Evolutionary conservation across 2,888 invertebrate genomes (phyloP), one percentile per base, ranked within the genome.

Genomic region (Agelastica alni): DNA sequence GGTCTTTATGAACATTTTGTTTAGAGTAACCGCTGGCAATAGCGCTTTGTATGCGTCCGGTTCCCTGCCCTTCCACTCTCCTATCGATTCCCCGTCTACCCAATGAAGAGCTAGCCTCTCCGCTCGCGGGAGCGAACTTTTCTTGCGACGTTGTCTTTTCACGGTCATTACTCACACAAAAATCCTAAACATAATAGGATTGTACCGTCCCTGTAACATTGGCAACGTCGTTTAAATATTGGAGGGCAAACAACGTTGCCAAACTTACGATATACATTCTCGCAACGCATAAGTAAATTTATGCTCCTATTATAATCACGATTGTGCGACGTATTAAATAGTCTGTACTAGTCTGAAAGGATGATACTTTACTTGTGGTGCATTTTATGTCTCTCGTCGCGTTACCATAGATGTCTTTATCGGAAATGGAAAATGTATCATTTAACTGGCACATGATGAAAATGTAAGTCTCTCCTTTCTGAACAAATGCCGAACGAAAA

Each of bases 11-110:
- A 64, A 59, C 60, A 55, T 53, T 56, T 60, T 58, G 46, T 41
- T 77, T 79, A 80, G 77, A 78, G 77, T 75, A 75, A 79, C 78
- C 79, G 78, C 79, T 80, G 83, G 67, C 78, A 81, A 78, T 75
- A 78, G 67, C 71, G 75, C 69, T 68, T 76, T 76, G 51, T 79
- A 75, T 75, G 74, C 78, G 78, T 78, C 79, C 79, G 76, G 74
- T 79, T 78, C 81, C 80, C 80, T 80, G 66, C 71, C 77, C 75
- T 79, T 79, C 81, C 70, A 70, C 70, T 81, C 80, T 79, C 77
- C 81, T 83, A 85, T 84, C 83, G 85, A 84, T 84, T 81, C 79
- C 73, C 69, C 77, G 76, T 77, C 76, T 77, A 78, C 77, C 85
- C 84, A 84, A 85, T 84, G 77, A 79, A 79, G 82, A 74, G 80